Evolutionary conservation across 2,888 invertebrate genomes (phyloP).

Genomic region (Pogonocherus hispidulus): DNA sequence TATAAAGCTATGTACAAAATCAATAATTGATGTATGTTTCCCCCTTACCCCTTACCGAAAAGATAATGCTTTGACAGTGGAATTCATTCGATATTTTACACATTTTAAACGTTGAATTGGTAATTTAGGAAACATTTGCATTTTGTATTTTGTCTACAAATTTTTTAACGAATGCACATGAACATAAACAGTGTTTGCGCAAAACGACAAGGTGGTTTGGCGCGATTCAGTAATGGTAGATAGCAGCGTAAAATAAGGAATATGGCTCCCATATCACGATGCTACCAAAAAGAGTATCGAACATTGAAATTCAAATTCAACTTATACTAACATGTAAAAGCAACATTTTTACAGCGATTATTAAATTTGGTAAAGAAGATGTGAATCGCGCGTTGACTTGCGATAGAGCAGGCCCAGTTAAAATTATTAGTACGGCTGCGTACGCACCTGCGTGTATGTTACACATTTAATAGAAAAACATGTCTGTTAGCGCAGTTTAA

Average conservation of each 20-base stretch:
- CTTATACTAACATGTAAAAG: conserved; percentile 1
- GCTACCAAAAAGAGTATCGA: background rate
- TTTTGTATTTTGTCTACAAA: conserved; percentile 43
- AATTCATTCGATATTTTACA: conserved; percentile 40
- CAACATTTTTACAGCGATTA: conserved; percentile 21
- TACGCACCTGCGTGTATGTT: conserved; percentile 92
- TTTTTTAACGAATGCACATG: conserved; percentile 65
- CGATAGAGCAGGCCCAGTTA: conserved; percentile 89
- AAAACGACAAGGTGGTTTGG: conserved; percentile 62
- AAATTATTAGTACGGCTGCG: conserved; percentile 92
- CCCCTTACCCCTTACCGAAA: conserved; percentile 62
- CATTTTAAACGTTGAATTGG: conserved; percentile 1
- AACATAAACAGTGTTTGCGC: conserved; percentile 64
- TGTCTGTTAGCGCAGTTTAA: conserved; percentile 66
- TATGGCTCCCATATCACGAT: conserved; percentile 57
- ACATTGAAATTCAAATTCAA: conserved; percentile 13
- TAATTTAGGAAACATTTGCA: conserved; percentile 30
- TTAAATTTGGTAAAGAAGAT: conserved; percentile 48
- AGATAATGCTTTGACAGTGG: conserved; percentile 44
- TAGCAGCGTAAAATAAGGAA: conserved; percentile 46
- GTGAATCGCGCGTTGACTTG: conserved; percentile 66
- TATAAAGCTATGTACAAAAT: conserved; percentile 64
- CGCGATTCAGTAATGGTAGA: conserved; percentile 60
- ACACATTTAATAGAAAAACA: conserved; percentile 69
- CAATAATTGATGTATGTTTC: conserved; percentile 65